Evolutionary conservation across 2,113 vertebrate species (phyloP).

Genomic region (human (Homo sapiens)): DNA sequence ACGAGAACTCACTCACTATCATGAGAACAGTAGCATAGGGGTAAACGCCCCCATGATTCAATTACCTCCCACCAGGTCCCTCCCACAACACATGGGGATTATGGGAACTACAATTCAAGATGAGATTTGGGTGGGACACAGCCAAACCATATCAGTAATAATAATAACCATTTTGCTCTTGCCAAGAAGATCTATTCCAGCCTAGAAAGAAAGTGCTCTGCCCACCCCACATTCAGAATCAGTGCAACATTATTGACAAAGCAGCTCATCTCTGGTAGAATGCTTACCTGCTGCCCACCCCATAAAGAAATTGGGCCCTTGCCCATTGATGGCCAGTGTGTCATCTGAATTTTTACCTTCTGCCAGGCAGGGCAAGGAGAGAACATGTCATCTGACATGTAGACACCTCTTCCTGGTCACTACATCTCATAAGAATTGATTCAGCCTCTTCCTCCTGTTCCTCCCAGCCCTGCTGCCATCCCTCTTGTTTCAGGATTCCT

Average conservation of each 20-base stretch:
- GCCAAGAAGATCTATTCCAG: background rate
- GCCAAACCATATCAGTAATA: background rate
- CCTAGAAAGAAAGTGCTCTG: constrained; percentile 6
- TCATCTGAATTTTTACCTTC: background rate
- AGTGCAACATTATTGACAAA: background rate
- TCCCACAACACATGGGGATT: too few species aligned
- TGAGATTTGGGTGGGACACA: too few species aligned
- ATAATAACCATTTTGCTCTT: background rate
- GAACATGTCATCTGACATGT: background rate
- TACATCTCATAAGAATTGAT: background rate
- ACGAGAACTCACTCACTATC: too few species aligned
- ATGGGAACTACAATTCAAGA: too few species aligned
- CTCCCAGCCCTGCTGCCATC: background rate
- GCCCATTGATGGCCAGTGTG: background rate
- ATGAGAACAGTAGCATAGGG: too few species aligned
- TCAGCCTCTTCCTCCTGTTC: background rate
- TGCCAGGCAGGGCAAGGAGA: background rate
- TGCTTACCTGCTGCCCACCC: background rate
- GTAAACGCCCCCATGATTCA: too few species aligned
- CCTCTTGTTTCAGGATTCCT: background rate
- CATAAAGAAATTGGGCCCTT: background rate
- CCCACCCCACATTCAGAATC: background rate
- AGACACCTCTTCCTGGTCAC: background rate
- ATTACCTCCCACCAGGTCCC: too few species aligned
- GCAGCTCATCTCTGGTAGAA: background rate